Conservation (phyloP, 2,113 vertebrate species). For the Dromaius novaehollandiae region DNA sequence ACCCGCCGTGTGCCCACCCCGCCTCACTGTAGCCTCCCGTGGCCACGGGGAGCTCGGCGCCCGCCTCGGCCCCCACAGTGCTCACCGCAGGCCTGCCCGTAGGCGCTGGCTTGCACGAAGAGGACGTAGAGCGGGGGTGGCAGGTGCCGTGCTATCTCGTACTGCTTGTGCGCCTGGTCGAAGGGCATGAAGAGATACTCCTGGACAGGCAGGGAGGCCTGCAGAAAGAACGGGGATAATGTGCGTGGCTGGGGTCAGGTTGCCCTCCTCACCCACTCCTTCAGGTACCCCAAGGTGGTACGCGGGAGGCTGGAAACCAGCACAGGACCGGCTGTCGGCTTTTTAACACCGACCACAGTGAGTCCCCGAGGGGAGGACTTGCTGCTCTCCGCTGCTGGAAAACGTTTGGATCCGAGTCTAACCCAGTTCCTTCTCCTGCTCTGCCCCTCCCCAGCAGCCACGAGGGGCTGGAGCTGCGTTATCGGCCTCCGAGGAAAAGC, state of each 20-base stretch:
- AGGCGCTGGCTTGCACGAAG: conserved; percentile 94
- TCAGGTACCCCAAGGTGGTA: neutral
- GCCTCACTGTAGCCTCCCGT: neutral
- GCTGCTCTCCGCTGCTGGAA: neutral
- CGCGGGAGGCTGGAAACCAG: rapidly evolving
- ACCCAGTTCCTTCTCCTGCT: conserved; percentile 42
- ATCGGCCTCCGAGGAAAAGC: neutral
- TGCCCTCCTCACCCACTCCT: neutral
- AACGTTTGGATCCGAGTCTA: conserved; percentile 8
- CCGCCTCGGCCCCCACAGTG: rapidly evolving
- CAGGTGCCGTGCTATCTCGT: conserved; percentile 91
- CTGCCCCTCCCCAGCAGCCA: neutral
- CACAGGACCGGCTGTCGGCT: rapidly evolving
- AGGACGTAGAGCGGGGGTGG: conserved; percentile 94
- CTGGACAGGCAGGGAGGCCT: conserved; percentile 96
- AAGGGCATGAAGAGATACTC: conserved; percentile 96
- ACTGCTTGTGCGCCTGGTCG: conserved; percentile 94
- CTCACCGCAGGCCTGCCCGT: conserved; percentile 95
- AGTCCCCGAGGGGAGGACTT: neutral
- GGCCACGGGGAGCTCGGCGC: rapidly evolving
- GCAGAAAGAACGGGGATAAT: neutral
- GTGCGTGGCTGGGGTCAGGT: neutral
- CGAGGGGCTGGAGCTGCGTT: neutral
- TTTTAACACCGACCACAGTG: rapidly evolving
- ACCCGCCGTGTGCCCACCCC: rapidly evolving